A percentile compares a stretch with the other conserved stretches of the same genome.
phyloP scores from a whole-genome alignment of 1,140 invertebrate species.

The Colletes gigas region DNA sequence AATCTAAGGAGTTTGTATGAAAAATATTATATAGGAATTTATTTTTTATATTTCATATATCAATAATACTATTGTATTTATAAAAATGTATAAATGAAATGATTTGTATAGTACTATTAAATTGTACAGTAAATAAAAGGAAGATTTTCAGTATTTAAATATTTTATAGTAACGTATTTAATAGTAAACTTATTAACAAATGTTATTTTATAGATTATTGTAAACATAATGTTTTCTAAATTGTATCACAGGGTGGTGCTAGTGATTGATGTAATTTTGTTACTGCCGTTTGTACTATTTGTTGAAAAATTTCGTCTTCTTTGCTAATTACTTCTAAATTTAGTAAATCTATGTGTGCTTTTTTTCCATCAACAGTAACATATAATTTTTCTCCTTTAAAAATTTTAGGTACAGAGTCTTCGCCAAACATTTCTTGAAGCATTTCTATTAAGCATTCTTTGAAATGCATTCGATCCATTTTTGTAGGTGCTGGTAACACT shows the following conservation, averaged over 20 bases:
- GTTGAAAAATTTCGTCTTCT: slow-evolving; percentile 91
- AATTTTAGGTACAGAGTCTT: slow-evolving; percentile 96
- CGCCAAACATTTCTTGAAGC: slow-evolving; percentile 97
- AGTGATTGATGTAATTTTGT: slow-evolving; percentile 92
- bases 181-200: neutral
- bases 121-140: slow-evolving; percentile 49
- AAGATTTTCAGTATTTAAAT: slow-evolving; percentile 1
- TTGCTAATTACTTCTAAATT: slow-evolving; percentile 90
- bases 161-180: neutral
- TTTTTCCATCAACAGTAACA: slow-evolving; percentile 92
- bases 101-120: slow-evolving; percentile 12
- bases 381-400: slow-evolving; percentile 95
- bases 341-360: slow-evolving; percentile 92
- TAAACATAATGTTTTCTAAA: slow-evolving; percentile 55
- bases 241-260: slow-evolving; percentile 83
- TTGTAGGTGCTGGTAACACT: slow-evolving; percentile 83
- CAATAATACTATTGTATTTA: slow-evolving; percentile 10
- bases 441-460: slow-evolving; percentile 97
- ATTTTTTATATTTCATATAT: slow-evolving; percentile 21
- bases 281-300: slow-evolving; percentile 93
- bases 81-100: slow-evolving; percentile 6
- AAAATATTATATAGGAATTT: slow-evolving; percentile 9
- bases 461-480: slow-evolving; percentile 93
- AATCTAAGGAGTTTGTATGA: neutral
- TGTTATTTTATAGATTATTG: neutral